Percentiles rank a stretch among this genome's conserved stretches.
These are phyloP conservation scores for Camponotus fellah DNA, from an alignment of 2,888 invertebrate species.

Conservation along the genomic window DNA sequence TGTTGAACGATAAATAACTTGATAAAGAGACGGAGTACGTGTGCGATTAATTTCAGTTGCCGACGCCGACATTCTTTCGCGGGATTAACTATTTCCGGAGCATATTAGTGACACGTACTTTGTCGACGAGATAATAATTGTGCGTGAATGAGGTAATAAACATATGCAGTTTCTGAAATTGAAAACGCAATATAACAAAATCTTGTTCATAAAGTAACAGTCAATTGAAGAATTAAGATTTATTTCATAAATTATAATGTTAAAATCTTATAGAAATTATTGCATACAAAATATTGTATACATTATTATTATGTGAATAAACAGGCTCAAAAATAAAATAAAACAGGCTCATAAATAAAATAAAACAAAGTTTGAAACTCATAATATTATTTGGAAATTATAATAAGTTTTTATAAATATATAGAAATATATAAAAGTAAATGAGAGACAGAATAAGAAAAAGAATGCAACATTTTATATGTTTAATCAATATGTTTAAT, in stretches of 20 bases:
- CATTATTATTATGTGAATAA: too few relatives aligned
- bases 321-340: too few relatives aligned
- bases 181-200: conserved; percentile 11
- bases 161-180: neutral
- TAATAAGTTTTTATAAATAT: neutral
- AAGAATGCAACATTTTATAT: neutral
- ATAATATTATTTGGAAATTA: neutral
- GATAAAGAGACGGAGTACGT: conserved; percentile 58
- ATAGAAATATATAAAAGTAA: neutral
- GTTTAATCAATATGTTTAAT: neutral
- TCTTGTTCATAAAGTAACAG: conserved; percentile 26
- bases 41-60: conserved; percentile 67
- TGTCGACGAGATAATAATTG: conserved; percentile 49
- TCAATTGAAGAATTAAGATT: neutral
- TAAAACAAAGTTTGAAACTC: neutral
- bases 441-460: too few relatives aligned
- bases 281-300: too few relatives aligned
- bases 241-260: neutral
- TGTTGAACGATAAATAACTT: conserved; percentile 31
- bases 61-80: conserved; percentile 54
- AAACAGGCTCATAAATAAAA: neutral
- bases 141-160: neutral
- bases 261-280: neutral
- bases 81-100: conserved; percentile 72
- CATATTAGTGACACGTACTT: conserved; percentile 57